These are phyloP conservation scores for Tinamus major DNA, from an alignment of 2,797 vertebrate genomes.

Conservation along the genomic window DNA sequence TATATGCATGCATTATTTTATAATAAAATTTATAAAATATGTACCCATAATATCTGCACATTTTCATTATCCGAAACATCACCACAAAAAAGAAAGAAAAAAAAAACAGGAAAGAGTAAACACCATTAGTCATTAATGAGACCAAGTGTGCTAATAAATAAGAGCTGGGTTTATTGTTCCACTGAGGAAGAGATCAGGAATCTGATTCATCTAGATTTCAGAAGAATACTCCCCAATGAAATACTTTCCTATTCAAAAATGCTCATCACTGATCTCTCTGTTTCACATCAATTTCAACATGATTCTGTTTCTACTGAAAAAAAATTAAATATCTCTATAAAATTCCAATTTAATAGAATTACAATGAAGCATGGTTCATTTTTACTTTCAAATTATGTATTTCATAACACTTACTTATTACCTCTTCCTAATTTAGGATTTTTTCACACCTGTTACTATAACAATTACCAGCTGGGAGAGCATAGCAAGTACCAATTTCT, in stretches of 20 bases:
- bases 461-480: background rate
- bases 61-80: background rate
- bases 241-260: background rate
- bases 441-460: background rate
- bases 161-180: background rate
- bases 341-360: background rate
- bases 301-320: background rate
- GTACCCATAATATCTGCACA: background rate
- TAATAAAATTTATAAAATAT: background rate
- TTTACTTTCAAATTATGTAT: background rate
- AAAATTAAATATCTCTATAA: background rate
- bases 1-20: background rate
- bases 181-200: background rate
- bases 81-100: background rate
- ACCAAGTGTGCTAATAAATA: background rate
- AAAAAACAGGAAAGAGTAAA: background rate
- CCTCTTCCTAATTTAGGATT: background rate
- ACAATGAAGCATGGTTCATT: background rate
- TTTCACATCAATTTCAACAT: background rate
- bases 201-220: background rate
- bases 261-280: background rate
- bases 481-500: constrained; percentile 7
- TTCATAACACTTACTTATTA: constrained; percentile 7
- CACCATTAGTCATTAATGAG: background rate
- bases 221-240: background rate